phyloP scores from a whole-genome alignment of 2,113 vertebrate species.

The Mastomys coucha region DNA sequence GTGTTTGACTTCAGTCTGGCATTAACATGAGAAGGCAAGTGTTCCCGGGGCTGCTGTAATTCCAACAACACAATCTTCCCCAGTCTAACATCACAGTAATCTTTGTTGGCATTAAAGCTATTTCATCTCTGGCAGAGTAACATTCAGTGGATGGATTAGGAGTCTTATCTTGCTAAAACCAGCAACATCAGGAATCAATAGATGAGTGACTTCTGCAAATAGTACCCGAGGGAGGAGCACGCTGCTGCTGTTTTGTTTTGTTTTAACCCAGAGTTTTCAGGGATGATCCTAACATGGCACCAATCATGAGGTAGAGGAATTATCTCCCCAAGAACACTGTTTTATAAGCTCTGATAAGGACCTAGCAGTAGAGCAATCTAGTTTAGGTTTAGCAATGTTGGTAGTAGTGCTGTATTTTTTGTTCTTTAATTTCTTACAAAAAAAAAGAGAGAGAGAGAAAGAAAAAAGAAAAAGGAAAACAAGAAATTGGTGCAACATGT shows the following conservation, averaged over 20 bases:
- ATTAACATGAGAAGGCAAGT: conserved; percentile 3
- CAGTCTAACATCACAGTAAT: conserved; percentile 69
- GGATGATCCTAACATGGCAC: conserved; percentile 41
- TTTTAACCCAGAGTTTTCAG: conserved; percentile 40
- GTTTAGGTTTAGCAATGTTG: not conserved
- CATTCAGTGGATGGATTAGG: conserved; percentile 80
- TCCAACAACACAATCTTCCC: conserved; percentile 71
- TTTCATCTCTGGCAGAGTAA: conserved; percentile 79
- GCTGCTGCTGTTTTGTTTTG: not conserved
- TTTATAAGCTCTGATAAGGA: conserved; percentile 53
- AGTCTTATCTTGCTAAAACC: conserved; percentile 84
- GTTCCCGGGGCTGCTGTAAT: conserved; percentile 65
- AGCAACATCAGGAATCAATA: conserved; percentile 79
- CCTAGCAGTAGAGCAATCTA: conserved; percentile 42
- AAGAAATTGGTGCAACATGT: not conserved
- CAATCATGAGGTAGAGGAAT: not conserved
- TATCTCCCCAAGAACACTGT: conserved; percentile 37
- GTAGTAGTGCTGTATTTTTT: not conserved
- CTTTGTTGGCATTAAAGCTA: conserved; percentile 66
- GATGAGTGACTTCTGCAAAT: conserved; percentile 73
- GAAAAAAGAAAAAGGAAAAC: not conserved
- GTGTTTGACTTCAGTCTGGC: conserved; percentile 58
- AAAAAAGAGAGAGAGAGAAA: not conserved
- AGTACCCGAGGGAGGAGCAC: conserved; percentile 57
- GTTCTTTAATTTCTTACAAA: not conserved